phyloP scores from a whole-genome alignment of 2,113 vertebrate species.

The Phodopus roborovskii region DNA sequence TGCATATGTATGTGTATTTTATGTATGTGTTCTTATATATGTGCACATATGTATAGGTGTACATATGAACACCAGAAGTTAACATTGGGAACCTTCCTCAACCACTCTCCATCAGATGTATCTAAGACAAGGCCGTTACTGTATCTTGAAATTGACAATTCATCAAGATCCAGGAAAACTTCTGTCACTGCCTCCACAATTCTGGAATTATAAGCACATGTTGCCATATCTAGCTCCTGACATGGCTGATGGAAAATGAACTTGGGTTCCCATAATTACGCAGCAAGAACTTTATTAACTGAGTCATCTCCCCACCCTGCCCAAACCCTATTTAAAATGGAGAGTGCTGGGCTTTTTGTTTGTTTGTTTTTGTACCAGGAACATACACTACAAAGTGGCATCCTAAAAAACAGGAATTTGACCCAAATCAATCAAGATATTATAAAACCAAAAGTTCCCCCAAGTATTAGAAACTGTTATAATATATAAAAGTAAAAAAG shows the following conservation, averaged over 20 bases:
- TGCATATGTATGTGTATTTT: neutral
- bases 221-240: neutral
- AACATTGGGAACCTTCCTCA: neutral
- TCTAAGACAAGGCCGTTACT: neutral
- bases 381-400: conserved; percentile 16
- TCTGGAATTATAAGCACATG: neutral
- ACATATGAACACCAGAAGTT: neutral
- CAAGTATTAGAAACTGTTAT: conserved; percentile 39
- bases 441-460: neutral
- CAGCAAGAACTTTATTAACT: neutral
- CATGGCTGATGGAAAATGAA: neutral
- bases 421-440: conserved; percentile 23
- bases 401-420: neutral
- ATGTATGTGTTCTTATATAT: neutral
- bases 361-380: neutral
- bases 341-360: neutral
- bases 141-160: neutral
- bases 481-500: conserved; percentile 18
- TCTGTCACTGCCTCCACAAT: neutral
- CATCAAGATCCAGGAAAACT: neutral
- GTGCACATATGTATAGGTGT: neutral
- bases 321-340: neutral
- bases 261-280: neutral
- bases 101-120: neutral
- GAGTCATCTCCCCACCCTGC: neutral